Percentiles rank a stretch among this genome's conserved stretches.
Conservation (phyloP, 2,113 vertebrate genomes). For the Lamprotornis superbus region DNA sequence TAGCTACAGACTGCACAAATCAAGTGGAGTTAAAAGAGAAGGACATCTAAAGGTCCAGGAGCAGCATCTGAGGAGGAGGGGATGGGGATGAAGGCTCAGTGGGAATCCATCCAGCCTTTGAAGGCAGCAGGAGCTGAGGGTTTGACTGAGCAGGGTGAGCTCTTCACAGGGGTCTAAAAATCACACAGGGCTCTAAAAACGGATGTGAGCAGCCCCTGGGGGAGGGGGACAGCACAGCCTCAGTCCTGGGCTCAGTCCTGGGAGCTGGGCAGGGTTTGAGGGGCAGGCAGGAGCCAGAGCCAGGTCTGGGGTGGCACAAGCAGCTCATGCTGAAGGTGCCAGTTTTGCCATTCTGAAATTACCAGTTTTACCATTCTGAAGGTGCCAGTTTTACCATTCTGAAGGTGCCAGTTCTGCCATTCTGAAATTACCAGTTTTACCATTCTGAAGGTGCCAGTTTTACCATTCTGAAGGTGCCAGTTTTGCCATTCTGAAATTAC, state of each 20-base stretch:
- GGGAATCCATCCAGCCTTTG: neutral
- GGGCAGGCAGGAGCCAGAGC: neutral
- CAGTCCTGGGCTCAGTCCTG: neutral
- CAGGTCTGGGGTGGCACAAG: rapidly evolving
- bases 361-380: too few species aligned
- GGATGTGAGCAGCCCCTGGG: neutral
- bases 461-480: too few species aligned
- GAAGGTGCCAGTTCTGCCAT: too few species aligned
- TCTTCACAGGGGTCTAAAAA: neutral
- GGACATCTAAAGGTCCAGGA: neutral
- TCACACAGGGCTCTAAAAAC: neutral
- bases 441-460: too few species aligned
- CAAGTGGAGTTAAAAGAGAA: neutral
- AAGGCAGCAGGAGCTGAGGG: neutral
- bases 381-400: too few species aligned
- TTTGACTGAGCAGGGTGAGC: neutral
- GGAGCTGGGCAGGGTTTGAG: neutral
- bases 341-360: too few species aligned
- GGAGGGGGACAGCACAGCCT: neutral
- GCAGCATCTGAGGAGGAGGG: neutral
- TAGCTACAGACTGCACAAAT: constrained; percentile 21
- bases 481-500: too few species aligned
- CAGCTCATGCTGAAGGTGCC: neutral
- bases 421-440: too few species aligned
- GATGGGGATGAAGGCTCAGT: neutral